Percentiles rank a stretch among this genome's conserved stretches.
These are phyloP conservation scores for Polyodon spathula DNA, from an alignment of 2,113 vertebrate species.

Conservation along the genomic window DNA sequence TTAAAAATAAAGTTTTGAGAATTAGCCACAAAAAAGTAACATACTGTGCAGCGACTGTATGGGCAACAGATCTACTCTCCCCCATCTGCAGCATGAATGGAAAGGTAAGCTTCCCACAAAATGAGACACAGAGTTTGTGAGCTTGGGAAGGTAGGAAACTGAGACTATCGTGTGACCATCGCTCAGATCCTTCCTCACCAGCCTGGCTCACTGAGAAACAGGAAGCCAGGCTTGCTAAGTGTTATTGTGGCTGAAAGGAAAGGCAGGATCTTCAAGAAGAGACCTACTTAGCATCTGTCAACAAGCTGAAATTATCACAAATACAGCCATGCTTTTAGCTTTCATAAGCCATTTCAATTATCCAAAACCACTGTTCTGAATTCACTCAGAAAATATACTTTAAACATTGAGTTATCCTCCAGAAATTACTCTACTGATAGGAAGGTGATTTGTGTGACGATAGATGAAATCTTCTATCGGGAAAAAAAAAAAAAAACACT, in stretches of 20 bases:
- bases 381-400: too few relatives aligned
- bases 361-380: too few relatives aligned
- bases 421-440: too few relatives aligned
- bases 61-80: too few relatives aligned
- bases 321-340: not conserved
- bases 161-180: constrained; percentile 63
- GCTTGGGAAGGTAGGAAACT: constrained; percentile 39
- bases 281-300: constrained; percentile 50
- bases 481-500: too few relatives aligned
- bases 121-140: constrained; percentile 53
- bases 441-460: too few relatives aligned
- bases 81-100: constrained; percentile 49
- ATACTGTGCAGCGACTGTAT: too few relatives aligned
- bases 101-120: constrained; percentile 51
- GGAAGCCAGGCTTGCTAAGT: constrained; percentile 57
- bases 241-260: constrained; percentile 67
- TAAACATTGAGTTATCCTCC: too few relatives aligned
- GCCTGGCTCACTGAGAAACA: constrained; percentile 53
- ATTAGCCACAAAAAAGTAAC: too few relatives aligned
- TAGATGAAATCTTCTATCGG: too few relatives aligned
- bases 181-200: constrained; percentile 55
- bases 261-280: constrained; percentile 59
- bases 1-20: too few relatives aligned
- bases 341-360: too few relatives aligned
- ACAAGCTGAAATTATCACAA: constrained; percentile 9